These are phyloP conservation scores for Ceyx margarethae DNA, from an alignment of 2,113 vertebrate genomes.

Conservation along the genomic window DNA sequence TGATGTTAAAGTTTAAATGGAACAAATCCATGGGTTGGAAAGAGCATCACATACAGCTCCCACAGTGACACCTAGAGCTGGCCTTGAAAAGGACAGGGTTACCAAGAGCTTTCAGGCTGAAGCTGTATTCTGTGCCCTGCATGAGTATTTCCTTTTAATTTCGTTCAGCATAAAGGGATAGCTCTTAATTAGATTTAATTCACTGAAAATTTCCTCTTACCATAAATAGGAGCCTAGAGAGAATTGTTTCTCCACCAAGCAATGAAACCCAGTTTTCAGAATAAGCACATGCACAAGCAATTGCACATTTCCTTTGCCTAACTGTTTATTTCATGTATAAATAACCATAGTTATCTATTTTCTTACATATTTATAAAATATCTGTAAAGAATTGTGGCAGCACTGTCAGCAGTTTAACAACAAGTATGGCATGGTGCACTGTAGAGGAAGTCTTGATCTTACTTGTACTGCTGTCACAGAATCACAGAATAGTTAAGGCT, in stretches of 20 bases:
- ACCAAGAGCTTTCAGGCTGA: not conserved
- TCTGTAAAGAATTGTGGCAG: constrained; percentile 17
- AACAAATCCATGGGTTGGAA: constrained; percentile 19
- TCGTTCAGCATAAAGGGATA: not conserved
- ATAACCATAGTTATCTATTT: constrained; percentile 47
- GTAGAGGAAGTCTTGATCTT: not conserved
- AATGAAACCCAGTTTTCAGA: not conserved
- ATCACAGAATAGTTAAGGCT: too few relatives aligned
- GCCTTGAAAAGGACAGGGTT: constrained; percentile 25
- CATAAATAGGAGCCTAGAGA: constrained; percentile 26
- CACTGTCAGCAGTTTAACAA: not conserved
- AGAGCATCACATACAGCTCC: constrained; percentile 31
- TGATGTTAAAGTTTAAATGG: constrained; percentile 59
- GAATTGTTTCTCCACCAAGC: constrained; percentile 17
- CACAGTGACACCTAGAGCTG: constrained; percentile 50
- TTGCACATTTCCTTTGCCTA: constrained; percentile 26
- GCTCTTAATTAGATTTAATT: constrained; percentile 42
- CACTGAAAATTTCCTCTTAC: constrained; percentile 17
- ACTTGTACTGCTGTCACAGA: not conserved
- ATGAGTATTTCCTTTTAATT: not conserved
- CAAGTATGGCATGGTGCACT: not conserved
- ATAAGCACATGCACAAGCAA: not conserved
- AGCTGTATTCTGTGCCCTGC: not conserved
- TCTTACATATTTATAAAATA: constrained; percentile 36
- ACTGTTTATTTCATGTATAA: constrained; percentile 35